These are phyloP conservation scores for Epinotia demarniana DNA, from an alignment of 2,888 invertebrate species.

Conservation along the genomic window DNA sequence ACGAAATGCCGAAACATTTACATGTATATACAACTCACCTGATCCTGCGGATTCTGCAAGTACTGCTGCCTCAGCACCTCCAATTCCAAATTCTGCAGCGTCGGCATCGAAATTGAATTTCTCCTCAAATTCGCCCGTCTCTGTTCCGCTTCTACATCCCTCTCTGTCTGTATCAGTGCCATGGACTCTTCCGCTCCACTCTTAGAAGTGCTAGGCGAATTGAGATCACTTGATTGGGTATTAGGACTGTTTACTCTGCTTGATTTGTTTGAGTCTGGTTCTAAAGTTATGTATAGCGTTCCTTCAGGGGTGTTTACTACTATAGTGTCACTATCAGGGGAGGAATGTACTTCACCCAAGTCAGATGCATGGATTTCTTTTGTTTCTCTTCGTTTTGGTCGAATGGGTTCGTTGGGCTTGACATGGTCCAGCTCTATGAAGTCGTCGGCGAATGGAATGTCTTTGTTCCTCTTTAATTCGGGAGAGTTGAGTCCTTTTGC, in stretches of 20 bases:
- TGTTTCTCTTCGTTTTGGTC: conserved; percentile 56
- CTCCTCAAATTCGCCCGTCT: conserved; percentile 80
- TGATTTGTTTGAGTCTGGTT: conserved; percentile 66
- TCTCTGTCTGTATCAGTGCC: conserved; percentile 66
- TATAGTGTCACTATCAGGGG: conserved; percentile 77
- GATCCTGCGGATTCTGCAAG: conserved; percentile 65
- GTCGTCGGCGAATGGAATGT: conserved; percentile 71
- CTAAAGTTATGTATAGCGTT: conserved; percentile 76
- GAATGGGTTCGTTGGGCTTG: conserved; percentile 58
- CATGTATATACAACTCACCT: conserved; percentile 59
- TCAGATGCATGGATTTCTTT: conserved; percentile 69
- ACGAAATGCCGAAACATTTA: not conserved
- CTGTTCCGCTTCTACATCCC: conserved; percentile 58
- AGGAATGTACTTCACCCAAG: conserved; percentile 68
- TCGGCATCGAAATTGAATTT: conserved; percentile 90
- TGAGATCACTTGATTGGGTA: conserved; percentile 61
- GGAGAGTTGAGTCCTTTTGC: conserved; percentile 75
- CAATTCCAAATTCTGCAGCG: conserved; percentile 87
- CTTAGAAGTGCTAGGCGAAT: conserved; percentile 64
- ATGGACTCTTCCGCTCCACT: conserved; percentile 64
- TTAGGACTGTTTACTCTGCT: conserved; percentile 58
- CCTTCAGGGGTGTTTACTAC: conserved; percentile 80
- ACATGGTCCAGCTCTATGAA: conserved; percentile 61
- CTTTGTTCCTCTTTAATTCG: conserved; percentile 60
- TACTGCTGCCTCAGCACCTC: conserved; percentile 82